phyloP scores from a whole-genome alignment of 2,113 vertebrate genomes.

The Dermatemys mawii region DNA sequence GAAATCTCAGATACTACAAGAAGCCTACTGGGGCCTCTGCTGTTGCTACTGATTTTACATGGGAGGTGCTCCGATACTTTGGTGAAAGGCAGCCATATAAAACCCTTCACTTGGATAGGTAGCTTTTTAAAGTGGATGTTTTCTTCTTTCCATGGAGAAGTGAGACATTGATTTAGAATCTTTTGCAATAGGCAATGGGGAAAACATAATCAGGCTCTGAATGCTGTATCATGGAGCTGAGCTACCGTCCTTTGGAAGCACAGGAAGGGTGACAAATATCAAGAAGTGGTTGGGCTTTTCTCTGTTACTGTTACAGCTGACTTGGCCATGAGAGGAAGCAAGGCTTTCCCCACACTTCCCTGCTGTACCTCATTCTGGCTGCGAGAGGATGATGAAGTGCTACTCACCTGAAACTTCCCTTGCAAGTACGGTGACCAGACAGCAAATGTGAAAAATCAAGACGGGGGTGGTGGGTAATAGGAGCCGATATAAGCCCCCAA shows the following conservation, averaged over 20 bases:
- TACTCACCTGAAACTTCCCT: rapidly evolving
- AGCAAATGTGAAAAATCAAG: too few relatives aligned
- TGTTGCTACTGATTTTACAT: neutral
- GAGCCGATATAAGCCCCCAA: too few relatives aligned
- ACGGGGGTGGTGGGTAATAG: too few relatives aligned
- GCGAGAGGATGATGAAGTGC: neutral
- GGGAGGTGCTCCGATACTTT: rapidly evolving
- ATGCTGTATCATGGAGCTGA: neutral
- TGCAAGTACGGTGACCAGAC: too few relatives aligned
- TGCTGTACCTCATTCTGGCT: neutral
- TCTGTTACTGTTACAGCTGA: neutral
- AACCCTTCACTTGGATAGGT: neutral
- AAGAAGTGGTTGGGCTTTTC: neutral
- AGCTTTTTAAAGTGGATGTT: neutral
- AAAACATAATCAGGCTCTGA: neutral
- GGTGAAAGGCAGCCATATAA: neutral
- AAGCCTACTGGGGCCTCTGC: neutral
- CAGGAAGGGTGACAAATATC: neutral
- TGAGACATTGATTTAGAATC: neutral
- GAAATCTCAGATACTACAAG: neutral
- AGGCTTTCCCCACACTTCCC: neutral
- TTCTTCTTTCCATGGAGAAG: neutral
- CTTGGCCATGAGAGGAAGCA: neutral
- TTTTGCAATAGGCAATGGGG: neutral
- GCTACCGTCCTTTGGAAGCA: neutral